Base-by-base conservation (phyloP, 2,113 vertebrate species). In the Zingel zingel region DNA sequence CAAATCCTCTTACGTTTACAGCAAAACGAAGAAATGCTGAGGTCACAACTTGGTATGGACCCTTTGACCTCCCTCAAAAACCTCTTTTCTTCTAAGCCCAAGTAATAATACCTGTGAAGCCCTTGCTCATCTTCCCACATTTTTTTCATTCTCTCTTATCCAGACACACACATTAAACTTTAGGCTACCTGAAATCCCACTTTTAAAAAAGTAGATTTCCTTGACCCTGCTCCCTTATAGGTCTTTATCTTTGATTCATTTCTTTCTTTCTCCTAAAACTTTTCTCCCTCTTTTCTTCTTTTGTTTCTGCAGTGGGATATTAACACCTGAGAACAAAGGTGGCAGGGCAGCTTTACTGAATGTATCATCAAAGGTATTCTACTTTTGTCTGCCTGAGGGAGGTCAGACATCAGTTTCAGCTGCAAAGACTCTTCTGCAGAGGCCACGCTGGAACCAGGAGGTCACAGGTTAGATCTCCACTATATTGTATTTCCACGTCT, bases 381-480 rank as follows among this genome's bases (percentile, higher is more conserved):
- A 7, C 67, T 30, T 51, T 39, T 23, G 2, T 79, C 54, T 67
- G 27, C n/a, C 75, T 64, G 33, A 61, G 25, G 39, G 15, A 59
- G 23, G 27, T 62, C 6, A n/a, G 33, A 45, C 15, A 23, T 66
- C 51, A 77, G 5, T 43, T 66, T 57, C n/a, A 59, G 21, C 54
- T 6, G 5, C 23, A 30, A 12, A 47, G 7, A 54, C 9, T 66
- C 15, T 50, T 58, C 43, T n/a, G 18, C 51, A 47, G 23, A 53
- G 77, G 57, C 53, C 33, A 74, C 50, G 21, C 14, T 2, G 36
- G 14, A 36, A 65, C n/a, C 48, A 63, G 30, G 47, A 54, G 84
- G 33, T 81, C 79, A 66, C 19, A 63, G 63, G 66, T 84, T 64
- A 86, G 43, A 74, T 39, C 47, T 69, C 27, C 53, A 80, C 30